Percentiles rank a stretch among this genome's conserved stretches.
Conservation (phyloP, 2,888 invertebrate species). For the Blastobasis adustella region DNA sequence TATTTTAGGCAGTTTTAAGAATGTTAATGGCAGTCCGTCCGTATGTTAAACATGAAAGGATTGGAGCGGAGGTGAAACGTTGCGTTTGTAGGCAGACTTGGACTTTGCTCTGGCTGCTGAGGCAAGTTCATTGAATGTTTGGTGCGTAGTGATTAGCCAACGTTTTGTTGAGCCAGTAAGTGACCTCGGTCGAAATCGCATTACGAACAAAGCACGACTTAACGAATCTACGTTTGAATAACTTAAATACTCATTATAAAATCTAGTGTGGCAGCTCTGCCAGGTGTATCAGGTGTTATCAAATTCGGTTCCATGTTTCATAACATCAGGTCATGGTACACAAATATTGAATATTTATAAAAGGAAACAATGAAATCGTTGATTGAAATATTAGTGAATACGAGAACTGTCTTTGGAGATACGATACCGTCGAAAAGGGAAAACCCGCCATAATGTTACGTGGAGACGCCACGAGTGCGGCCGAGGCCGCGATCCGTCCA, state of each 20-base stretch:
- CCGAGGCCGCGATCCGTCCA: slow-evolving; percentile 22
- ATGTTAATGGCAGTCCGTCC: not conserved
- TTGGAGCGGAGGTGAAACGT: too few relatives aligned
- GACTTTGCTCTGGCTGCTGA: slow-evolving; percentile 12
- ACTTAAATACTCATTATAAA: slow-evolving; percentile 31
- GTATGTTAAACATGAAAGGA: not conserved
- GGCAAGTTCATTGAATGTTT: slow-evolving; percentile 34
- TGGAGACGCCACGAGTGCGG: slow-evolving; percentile 67
- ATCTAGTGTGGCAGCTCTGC: slow-evolving; percentile 1
- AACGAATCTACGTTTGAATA: slow-evolving; percentile 19
- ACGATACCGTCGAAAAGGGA: slow-evolving; percentile 28
- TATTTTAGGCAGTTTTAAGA: not conserved
- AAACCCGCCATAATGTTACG: slow-evolving; percentile 62
- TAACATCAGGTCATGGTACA: too few relatives aligned
- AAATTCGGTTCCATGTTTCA: too few relatives aligned
- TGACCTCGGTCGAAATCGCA: slow-evolving; percentile 59
- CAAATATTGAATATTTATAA: too few relatives aligned
- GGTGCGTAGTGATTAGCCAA: slow-evolving; percentile 52
- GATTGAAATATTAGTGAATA: too few relatives aligned
- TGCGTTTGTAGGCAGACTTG: not conserved
- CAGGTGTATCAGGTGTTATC: too few relatives aligned
- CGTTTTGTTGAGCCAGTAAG: slow-evolving; percentile 45
- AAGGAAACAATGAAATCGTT: too few relatives aligned
- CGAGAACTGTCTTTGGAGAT: not conserved
- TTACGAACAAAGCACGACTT: slow-evolving; percentile 51